Evolutionary conservation across 1,140 invertebrate species (phyloP).

Genomic region (Halesus radiatus): DNA sequence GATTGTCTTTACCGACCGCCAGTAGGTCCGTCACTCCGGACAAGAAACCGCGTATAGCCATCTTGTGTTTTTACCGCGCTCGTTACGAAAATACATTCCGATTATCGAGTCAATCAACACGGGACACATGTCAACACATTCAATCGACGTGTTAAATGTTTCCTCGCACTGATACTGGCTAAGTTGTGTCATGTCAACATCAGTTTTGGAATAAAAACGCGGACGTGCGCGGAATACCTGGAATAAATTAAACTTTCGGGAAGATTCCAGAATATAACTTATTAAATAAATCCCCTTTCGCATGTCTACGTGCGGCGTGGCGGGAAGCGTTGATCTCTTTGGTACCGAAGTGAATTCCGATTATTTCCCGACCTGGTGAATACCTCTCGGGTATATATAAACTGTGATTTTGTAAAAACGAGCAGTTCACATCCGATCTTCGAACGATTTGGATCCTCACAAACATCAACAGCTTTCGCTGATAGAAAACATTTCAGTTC

Average conservation of each 20-base stretch:
- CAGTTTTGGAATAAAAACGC: background rate
- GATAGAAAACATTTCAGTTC: conserved; percentile 16
- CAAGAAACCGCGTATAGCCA: conserved; percentile 28
- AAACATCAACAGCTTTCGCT: conserved; percentile 10
- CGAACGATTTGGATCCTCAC: conserved; percentile 45
- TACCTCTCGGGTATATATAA: conserved; percentile 47
- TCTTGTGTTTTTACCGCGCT: conserved; percentile 29
- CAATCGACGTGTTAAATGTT: no score
- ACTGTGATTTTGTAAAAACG: conserved; percentile 55
- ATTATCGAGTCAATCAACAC: conserved; percentile 7
- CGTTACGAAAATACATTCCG: conserved; percentile 26
- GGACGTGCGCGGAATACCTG: background rate
- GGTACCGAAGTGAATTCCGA: conserved; percentile 16
- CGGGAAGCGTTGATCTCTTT: conserved; percentile 1
- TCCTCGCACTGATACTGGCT: background rate
- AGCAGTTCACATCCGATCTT: conserved; percentile 52
- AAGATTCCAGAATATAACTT: background rate
- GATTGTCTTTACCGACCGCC: conserved; percentile 34
- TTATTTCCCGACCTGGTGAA: conserved; percentile 25
- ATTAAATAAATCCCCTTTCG: no score
- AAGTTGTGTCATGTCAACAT: background rate
- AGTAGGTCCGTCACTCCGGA: conserved; percentile 36
- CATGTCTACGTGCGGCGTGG: background rate
- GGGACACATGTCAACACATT: conserved; percentile 2
- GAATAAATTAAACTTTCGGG: background rate